Evolutionary conservation across 2,797 vertebrate species (phyloP), one percentile per base, ranked within the genome.

Genomic region (Champsocephalus esox): DNA sequence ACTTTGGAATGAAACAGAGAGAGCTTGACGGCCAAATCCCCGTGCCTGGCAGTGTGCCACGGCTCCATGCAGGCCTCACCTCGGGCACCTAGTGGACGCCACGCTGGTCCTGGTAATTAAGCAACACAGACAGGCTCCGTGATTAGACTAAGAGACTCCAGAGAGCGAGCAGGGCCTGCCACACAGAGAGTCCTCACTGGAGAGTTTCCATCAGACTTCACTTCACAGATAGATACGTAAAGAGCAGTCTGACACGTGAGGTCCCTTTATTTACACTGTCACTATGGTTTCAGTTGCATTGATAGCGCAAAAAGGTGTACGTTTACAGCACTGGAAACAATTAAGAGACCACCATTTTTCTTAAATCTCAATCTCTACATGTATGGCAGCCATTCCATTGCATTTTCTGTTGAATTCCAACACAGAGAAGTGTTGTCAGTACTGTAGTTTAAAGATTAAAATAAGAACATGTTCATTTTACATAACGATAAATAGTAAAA

Each of bases 1-100:
- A 90, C 90, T 94, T 93, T 92, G 88, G 84, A 89, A 92, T 91
- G 86, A 92, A 90, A 90, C 82, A 76, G 82, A 80, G 85, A 77
- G 79, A 78, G 74, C 60, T 60, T 73, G 74, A 61, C 0, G 63
- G 80, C 80, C 86, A 91, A 92, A 92, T 93, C 90, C 85, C 70
- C 38, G 86, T 59, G 82, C 77, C 86, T 84, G 88, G 87, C 89
- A 80, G 70, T 63, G 21, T 76, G 86, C 88, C 87, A 87, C 84
- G 5, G 73, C 79, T 80, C 72, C 83, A 67, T 59, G 80, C 83
- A 48, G 82, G 44, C 68, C 88, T 87, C 87, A 88, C 84, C 81
- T 90, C 80, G 43, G 79, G 79, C 87, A 81, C 86, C 85, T 85
- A 78, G 73, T 56, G 78, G 91, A 87, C 86, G 70, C 84, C 88